These are phyloP conservation scores for Hylaeus anthracinus DNA, from an alignment of 1,140 invertebrate species.

Conservation along the genomic window DNA sequence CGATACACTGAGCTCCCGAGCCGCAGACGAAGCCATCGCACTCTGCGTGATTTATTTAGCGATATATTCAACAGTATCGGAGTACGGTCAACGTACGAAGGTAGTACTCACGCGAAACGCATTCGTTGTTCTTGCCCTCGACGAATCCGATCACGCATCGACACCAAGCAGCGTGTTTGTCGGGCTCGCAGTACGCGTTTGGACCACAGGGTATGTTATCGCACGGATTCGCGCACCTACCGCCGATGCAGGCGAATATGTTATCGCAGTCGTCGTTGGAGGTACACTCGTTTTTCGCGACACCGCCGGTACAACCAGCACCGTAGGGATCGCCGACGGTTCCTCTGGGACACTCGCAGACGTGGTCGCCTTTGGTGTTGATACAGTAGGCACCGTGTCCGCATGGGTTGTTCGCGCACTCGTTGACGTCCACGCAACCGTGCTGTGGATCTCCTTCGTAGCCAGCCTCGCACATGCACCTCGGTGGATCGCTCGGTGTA, in stretches of 20 bases:
- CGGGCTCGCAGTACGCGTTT: constrained; percentile 93
- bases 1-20: constrained; percentile 91
- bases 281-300: constrained; percentile 84
- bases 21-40: constrained; percentile 92
- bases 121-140: constrained; percentile 88
- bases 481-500: constrained; percentile 92
- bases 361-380: constrained; percentile 91
- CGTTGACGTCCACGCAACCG: constrained; percentile 92
- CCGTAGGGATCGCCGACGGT: constrained; percentile 92
- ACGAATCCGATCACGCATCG: constrained; percentile 91
- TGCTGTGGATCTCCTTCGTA: constrained; percentile 91
- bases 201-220: constrained; percentile 88
- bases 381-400: constrained; percentile 92
- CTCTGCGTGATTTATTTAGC: constrained; percentile 77
- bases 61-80: too few relatives aligned
- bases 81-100: too few relatives aligned
- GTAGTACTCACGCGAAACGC: constrained; percentile 86
- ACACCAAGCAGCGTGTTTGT: constrained; percentile 94
- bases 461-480: constrained; percentile 92
- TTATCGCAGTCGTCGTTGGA: constrained; percentile 90
- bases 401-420: constrained; percentile 90
- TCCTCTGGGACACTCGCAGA: constrained; percentile 91
- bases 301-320: constrained; percentile 85
- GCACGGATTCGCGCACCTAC: constrained; percentile 91
- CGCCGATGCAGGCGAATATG: constrained; percentile 88